A percentile compares a stretch with the other conserved stretches of the same genome.
Evolutionary conservation across 2,113 vertebrate genomes (phyloP).

Genomic region (Forbesichthys papilliferus): DNA sequence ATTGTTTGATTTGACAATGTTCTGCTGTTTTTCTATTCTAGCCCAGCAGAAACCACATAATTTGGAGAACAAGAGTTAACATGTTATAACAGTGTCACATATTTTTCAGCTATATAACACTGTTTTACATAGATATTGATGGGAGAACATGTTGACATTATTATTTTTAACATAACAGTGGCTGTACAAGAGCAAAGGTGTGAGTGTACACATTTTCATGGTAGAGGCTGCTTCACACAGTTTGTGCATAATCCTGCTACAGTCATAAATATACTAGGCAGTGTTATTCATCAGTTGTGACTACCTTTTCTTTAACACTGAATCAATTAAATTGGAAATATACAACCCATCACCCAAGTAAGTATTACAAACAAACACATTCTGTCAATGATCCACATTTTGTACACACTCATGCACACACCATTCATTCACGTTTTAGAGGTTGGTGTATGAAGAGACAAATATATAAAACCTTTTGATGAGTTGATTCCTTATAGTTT

Average conservation of each 20-base stretch:
- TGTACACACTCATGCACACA: constrained; percentile 27
- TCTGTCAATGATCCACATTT: constrained; percentile 37
- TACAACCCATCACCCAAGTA: constrained; percentile 38
- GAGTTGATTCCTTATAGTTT: constrained; percentile 27
- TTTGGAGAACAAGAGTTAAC: constrained; percentile 41
- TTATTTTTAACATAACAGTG: constrained; percentile 35
- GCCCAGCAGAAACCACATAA: constrained; percentile 19
- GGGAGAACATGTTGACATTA: constrained; percentile 46
- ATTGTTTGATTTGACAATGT: constrained; percentile 33
- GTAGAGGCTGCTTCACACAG: constrained; percentile 18
- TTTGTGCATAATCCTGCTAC: constrained; percentile 13
- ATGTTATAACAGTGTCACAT: constrained; percentile 27
- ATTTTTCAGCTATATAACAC: constrained; percentile 22
- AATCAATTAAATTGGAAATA: constrained; percentile 59
- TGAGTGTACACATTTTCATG: constrained; percentile 27
- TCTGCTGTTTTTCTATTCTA: constrained; percentile 27
- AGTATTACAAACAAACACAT: not conserved
- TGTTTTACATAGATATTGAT: constrained; percentile 34
- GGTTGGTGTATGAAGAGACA: constrained; percentile 53
- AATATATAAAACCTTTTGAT: constrained; percentile 56
- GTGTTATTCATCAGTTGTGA: constrained; percentile 37
- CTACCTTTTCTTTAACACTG: constrained; percentile 55
- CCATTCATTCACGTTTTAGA: constrained; percentile 42
- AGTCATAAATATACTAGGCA: constrained; percentile 36
- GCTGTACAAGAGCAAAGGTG: constrained; percentile 39